Percentiles rank a stretch among this genome's conserved stretches.
These are phyloP conservation scores for Erythrocercus mccallii DNA, from an alignment of 2,113 vertebrate genomes.

Conservation along the genomic window DNA sequence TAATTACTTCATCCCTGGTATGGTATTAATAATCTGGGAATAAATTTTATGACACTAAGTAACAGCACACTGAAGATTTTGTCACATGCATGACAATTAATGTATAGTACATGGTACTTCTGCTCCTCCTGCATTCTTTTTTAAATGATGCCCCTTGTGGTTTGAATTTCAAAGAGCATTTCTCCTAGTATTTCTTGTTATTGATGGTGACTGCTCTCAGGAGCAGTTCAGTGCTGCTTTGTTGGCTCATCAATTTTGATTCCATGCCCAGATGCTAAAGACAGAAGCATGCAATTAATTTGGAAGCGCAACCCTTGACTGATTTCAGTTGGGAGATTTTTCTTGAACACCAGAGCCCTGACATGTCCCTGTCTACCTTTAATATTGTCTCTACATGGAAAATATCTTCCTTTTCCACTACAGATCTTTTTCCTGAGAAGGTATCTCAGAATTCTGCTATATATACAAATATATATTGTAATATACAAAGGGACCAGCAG, in stretches of 20 bases:
- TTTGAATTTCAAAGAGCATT: conserved; percentile 11
- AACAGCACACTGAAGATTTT: neutral
- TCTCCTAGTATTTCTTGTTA: conserved; percentile 1
- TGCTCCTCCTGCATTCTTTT: neutral
- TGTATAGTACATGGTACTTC: neutral
- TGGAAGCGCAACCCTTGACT: conserved; percentile 12
- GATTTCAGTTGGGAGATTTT: neutral
- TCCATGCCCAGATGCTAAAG: conserved; percentile 9
- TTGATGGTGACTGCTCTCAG: neutral
- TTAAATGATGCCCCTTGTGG: neutral
- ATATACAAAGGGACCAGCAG: neutral
- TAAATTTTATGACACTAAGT: neutral
- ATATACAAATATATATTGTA: neutral
- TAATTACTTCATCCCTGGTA: neutral
- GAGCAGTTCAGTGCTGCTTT: conserved; percentile 5
- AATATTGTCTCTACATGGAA: neutral
- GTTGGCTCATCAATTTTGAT: conserved; percentile 35
- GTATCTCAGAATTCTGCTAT: neutral
- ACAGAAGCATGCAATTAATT: conserved; percentile 42
- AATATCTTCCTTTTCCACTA: neutral
- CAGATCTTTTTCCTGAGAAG: neutral
- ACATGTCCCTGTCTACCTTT: neutral
- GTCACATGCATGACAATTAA: neutral
- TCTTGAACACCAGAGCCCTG: neutral
- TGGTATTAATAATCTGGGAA: neutral